Conservation (phyloP, 2,888 invertebrate species). For the Augiades crinisus region DNA sequence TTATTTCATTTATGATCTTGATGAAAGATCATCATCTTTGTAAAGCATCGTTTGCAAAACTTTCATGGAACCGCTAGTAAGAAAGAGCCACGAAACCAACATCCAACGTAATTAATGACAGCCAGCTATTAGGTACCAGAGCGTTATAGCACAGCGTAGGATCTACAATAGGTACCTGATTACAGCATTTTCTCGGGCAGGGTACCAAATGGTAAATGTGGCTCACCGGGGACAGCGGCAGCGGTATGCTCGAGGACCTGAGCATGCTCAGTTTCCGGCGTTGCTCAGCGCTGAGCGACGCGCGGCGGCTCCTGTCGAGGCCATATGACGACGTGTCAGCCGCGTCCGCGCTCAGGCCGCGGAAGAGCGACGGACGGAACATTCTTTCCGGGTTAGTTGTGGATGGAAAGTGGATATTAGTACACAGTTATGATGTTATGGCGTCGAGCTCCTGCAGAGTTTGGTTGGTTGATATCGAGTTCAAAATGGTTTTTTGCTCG, state of each 20-base stretch:
- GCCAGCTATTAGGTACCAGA: conserved; percentile 23
- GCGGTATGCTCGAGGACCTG: conserved; percentile 61
- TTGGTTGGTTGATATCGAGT: background rate
- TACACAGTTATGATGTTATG: conserved; percentile 7
- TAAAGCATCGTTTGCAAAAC: too few species aligned
- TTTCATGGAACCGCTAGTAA: conserved; percentile 28
- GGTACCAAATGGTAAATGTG: conserved; percentile 80
- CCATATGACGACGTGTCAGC: conserved; percentile 62
- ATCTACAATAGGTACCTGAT: conserved; percentile 58
- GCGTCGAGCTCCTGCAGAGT: conserved; percentile 8
- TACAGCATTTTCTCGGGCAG: conserved; percentile 79
- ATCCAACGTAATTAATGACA: conserved; percentile 9
- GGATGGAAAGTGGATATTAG: conserved; percentile 23
- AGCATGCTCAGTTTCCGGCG: conserved; percentile 67
- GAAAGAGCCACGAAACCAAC: conserved; percentile 10
- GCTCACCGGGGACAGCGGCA: conserved; percentile 75
- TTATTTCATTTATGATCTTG: too few species aligned
- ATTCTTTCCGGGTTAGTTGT: conserved; percentile 39
- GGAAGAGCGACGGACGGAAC: conserved; percentile 66
- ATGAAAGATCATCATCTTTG: too few species aligned
- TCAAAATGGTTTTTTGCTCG: background rate
- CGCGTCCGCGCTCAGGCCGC: conserved; percentile 60
- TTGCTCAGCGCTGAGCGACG: conserved; percentile 71
- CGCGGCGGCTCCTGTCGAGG: conserved; percentile 71
- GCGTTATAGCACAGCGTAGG: conserved; percentile 20